phyloP scores from a whole-genome alignment of 2,113 vertebrate genomes.

The Craseonycteris thonglongyai region DNA sequence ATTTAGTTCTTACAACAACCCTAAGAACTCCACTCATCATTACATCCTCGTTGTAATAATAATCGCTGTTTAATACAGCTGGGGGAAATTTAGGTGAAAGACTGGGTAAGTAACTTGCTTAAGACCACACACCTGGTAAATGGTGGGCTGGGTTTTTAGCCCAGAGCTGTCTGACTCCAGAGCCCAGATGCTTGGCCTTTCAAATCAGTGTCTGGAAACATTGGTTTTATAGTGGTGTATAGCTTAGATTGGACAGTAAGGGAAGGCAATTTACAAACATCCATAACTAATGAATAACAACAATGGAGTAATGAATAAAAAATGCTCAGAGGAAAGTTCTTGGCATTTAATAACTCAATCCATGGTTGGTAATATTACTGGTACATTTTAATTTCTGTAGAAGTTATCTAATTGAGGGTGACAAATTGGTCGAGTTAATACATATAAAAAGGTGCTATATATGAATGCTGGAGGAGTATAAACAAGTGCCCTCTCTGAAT shows the following conservation, averaged over 20 bases:
- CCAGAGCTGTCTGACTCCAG: background rate
- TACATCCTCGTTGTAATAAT: background rate
- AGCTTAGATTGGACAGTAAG: background rate
- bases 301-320: background rate
- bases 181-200: background rate
- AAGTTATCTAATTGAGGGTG: background rate
- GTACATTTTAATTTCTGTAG: background rate
- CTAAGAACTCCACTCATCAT: background rate
- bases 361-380: background rate
- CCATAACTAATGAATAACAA: slow-evolving; percentile 28
- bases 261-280: slow-evolving; percentile 1
- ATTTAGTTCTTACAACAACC: background rate
- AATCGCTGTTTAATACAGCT: background rate
- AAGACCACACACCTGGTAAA: background rate
- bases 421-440: background rate
- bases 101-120: background rate
- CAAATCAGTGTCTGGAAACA: background rate
- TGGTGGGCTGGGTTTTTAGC: background rate
- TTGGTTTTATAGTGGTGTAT: background rate
- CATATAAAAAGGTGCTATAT: background rate
- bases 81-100: background rate
- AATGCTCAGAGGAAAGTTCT: background rate
- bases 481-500: too few relatives aligned
- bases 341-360: slow-evolving; percentile 15
- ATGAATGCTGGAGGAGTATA: background rate